These are phyloP conservation scores for Macaria liturata DNA, from an alignment of 2,888 invertebrate genomes.

Conservation along the genomic window DNA sequence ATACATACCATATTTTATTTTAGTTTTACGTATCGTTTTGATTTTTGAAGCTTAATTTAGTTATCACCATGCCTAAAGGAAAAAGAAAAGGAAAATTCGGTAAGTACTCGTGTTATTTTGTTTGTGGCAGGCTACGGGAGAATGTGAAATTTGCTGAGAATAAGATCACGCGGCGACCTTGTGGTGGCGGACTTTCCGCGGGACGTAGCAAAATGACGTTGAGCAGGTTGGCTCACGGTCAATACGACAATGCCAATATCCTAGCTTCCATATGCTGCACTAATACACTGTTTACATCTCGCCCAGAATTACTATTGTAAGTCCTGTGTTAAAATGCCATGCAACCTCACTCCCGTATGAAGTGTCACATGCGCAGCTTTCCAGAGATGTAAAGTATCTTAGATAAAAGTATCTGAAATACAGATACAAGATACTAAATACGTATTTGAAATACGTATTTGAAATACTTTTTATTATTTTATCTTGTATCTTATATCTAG, in stretches of 20 bases:
- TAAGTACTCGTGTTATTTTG: conserved; percentile 59
- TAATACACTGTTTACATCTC: neutral
- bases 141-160: conserved; percentile 58
- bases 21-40: conserved; percentile 65
- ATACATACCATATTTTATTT: conserved; percentile 69
- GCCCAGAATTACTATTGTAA: too few species aligned
- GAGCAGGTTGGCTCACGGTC: conserved; percentile 54
- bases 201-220: conserved; percentile 56
- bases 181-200: conserved; percentile 66
- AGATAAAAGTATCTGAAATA: too few species aligned
- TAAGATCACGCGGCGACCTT: conserved; percentile 80
- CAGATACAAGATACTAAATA: too few species aligned
- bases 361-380: too few species aligned
- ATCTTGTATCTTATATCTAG: too few species aligned
- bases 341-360: too few species aligned
- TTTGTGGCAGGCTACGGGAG: conserved; percentile 24
- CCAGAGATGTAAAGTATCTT: too few species aligned
- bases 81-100: conserved; percentile 90
- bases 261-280: conserved; percentile 50
- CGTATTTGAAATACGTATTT: too few species aligned
- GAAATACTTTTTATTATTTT: too few species aligned
- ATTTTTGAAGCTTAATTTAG: conserved; percentile 56
- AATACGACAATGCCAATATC: conserved; percentile 42
- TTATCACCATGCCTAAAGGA: conserved; percentile 89
- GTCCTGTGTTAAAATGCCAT: too few species aligned